Conservation (phyloP, 2,797 vertebrate species). For the Hemitrygon akajei region DNA sequence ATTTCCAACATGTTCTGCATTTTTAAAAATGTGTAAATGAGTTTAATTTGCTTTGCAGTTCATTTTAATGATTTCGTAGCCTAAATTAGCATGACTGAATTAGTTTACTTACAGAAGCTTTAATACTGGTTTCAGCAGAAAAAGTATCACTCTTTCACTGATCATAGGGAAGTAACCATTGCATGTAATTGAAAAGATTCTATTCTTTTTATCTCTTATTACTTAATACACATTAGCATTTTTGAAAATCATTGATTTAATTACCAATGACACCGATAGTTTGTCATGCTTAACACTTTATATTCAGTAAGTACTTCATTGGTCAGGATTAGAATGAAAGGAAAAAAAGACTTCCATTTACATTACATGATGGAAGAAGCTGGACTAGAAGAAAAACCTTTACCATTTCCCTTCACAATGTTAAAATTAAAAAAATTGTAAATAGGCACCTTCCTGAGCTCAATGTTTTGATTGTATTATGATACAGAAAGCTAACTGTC, state of each 20-base stretch:
- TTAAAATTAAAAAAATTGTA: background rate
- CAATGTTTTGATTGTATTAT: background rate
- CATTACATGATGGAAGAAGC: background rate
- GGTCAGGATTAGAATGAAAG: too few relatives aligned
- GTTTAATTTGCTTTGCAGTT: background rate
- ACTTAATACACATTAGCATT: background rate
- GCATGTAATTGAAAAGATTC: background rate
- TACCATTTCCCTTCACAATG: background rate
- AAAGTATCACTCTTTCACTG: background rate
- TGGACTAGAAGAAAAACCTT: background rate
- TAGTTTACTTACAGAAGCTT: background rate
- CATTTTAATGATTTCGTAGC: background rate
- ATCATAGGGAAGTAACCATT: background rate
- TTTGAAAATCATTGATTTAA: slow-evolving; percentile 7
- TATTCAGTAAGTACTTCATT: background rate
- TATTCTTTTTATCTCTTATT: background rate
- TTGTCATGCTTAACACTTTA: background rate
- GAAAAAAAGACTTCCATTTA: too few relatives aligned
- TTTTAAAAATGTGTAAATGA: background rate
- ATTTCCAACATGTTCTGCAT: too few relatives aligned
- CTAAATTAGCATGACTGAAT: background rate
- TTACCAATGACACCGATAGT: background rate
- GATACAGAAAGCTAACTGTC: background rate
- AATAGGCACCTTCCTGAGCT: background rate
- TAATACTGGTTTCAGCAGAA: background rate